phyloP scores from a whole-genome alignment of 2,888 invertebrate genomes.

The Epirrhoe alternata region DNA sequence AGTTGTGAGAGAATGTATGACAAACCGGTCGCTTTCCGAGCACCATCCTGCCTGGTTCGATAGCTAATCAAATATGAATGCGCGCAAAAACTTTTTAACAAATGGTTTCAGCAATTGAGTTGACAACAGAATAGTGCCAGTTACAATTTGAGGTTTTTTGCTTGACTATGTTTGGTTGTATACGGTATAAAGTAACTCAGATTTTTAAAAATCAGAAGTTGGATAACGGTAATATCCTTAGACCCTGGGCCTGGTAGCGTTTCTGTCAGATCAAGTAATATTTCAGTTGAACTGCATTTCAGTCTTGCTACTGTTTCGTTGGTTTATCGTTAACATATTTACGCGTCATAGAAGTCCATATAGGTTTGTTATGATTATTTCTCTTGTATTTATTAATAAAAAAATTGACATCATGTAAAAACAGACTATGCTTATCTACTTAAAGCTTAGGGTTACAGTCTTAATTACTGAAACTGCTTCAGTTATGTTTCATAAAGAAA shows the following conservation, averaged over 20 bases:
- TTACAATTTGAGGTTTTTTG: not conserved
- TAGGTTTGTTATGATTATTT: no score
- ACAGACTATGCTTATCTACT: no score
- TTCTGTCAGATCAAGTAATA: no score
- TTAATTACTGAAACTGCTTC: not conserved
- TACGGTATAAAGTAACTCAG: not conserved
- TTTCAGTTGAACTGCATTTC: no score
- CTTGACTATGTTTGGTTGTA: not conserved
- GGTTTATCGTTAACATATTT: no score
- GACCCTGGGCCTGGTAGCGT: no score
- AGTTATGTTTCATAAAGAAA: not conserved
- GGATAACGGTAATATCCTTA: no score
- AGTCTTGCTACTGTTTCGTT: no score
- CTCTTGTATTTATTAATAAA: no score
- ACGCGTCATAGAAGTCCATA: no score
- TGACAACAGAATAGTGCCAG: conserved; percentile 38
- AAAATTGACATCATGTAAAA: no score
- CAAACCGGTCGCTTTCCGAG: conserved; percentile 67
- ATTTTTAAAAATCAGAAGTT: not conserved
- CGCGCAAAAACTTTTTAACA: conserved; percentile 57
- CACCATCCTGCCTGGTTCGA: conserved; percentile 59
- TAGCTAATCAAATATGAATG: conserved; percentile 57
- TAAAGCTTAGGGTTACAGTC: no score
- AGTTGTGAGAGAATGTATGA: conserved; percentile 77
- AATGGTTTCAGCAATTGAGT: conserved; percentile 58